A percentile compares a stretch with the other conserved stretches of the same genome.
These are phyloP conservation scores for Hipparchia sbordonii DNA, from an alignment of 2,888 invertebrate species.

Conservation along the genomic window DNA sequence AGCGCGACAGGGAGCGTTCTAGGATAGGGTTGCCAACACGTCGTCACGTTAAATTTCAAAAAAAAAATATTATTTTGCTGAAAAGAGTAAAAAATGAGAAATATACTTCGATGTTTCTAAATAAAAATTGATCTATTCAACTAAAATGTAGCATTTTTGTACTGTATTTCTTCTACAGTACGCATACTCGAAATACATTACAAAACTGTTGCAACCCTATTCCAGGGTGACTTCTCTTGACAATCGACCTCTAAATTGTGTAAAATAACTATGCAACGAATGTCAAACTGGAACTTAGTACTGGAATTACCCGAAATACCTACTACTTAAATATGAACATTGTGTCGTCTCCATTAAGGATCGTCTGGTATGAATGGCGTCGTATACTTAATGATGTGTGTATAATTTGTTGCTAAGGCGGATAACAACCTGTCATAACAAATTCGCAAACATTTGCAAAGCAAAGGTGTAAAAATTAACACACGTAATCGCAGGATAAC, in stretches of 20 bases:
- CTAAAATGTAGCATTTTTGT: too few relatives aligned
- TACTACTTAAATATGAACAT: constrained; percentile 34
- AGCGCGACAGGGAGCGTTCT: too few relatives aligned
- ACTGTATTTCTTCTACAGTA: too few relatives aligned
- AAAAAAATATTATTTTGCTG: too few relatives aligned
- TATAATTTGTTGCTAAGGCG: constrained; percentile 34
- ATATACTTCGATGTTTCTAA: too few relatives aligned
- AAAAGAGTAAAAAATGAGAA: too few relatives aligned
- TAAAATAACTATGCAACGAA: neutral
- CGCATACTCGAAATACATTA: too few relatives aligned
- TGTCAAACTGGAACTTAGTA: constrained; percentile 11
- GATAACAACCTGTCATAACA: constrained; percentile 7
- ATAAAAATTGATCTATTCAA: too few relatives aligned
- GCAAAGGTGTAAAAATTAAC: constrained; percentile 6
- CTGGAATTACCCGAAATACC: constrained; percentile 32
- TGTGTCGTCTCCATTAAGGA: constrained; percentile 33
- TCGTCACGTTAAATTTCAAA: too few relatives aligned
- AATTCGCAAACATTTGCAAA: constrained; percentile 21
- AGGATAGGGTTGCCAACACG: too few relatives aligned
- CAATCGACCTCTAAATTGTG: neutral
- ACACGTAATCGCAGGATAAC: constrained; percentile 1
- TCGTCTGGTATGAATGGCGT: constrained; percentile 36
- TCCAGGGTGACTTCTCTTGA: neutral
- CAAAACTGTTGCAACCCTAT: too few relatives aligned
- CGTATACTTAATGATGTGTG: constrained; percentile 31